Evolutionary conservation across 2,797 vertebrate species (phyloP).

Genomic region (Catamblyrhynchus diadema): DNA sequence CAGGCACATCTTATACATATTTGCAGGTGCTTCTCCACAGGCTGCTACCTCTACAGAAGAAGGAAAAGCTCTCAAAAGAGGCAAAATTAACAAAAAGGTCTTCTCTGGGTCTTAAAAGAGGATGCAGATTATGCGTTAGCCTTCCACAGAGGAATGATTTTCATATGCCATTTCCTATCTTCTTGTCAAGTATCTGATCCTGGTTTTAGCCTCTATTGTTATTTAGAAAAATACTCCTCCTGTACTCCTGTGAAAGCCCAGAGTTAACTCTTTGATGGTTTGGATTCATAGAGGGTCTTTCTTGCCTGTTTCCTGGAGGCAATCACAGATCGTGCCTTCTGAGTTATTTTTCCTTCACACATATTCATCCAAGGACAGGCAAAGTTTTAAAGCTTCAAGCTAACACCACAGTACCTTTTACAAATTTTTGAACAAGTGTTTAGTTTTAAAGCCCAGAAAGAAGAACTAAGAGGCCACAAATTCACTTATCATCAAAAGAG

Average conservation of each 20-base stretch:
- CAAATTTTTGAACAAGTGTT: not conserved
- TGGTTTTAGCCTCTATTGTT: not conserved
- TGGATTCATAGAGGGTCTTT: not conserved
- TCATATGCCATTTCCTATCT: not conserved
- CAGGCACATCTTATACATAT: not conserved
- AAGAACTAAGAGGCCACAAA: not conserved
- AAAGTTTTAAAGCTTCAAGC: not conserved
- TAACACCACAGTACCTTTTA: not conserved
- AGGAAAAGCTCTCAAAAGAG: not conserved
- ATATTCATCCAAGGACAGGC: not conserved
- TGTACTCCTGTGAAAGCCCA: not conserved
- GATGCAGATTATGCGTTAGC: not conserved
- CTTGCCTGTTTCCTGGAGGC: not conserved
- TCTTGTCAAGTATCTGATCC: not conserved
- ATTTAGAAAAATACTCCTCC: not conserved
- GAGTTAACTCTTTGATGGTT: not conserved
- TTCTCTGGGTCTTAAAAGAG: not conserved
- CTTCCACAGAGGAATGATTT: not conserved
- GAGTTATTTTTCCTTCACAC: not conserved
- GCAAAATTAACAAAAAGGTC: not conserved
- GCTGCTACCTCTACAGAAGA: not conserved
- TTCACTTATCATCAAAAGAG: slow-evolving; percentile 12
- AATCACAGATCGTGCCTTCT: not conserved
- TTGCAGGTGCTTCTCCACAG: not conserved
- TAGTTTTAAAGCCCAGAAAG: not conserved